Evolutionary conservation across 2,888 invertebrate genomes (phyloP).

Genomic region (Dryobotodes eremita): DNA sequence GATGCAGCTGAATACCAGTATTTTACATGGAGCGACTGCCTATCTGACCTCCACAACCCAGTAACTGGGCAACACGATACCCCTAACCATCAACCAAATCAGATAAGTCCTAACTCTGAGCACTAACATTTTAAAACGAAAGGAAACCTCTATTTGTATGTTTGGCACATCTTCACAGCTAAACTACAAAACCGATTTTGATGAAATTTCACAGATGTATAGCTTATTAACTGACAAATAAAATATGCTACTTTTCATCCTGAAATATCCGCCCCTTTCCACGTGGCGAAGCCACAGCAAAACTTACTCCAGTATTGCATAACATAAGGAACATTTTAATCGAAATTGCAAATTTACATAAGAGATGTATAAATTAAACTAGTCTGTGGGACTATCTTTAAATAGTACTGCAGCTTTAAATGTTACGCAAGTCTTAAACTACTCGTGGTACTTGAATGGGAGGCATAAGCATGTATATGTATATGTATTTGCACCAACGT

Average conservation of each 20-base stretch:
- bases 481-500: not conserved
- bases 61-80: too few relatives aligned
- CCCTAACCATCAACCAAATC: too few relatives aligned
- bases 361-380: not conserved
- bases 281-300: not conserved
- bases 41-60: too few relatives aligned
- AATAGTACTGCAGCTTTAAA: slow-evolving; percentile 27
- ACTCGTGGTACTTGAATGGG: slow-evolving; percentile 9
- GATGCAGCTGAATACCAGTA: too few relatives aligned
- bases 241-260: not conserved
- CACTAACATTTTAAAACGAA: too few relatives aligned
- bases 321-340: slow-evolving; percentile 14
- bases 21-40: too few relatives aligned
- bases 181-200: not conserved
- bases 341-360: slow-evolving; percentile 11
- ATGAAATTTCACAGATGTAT: not conserved
- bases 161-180: not conserved
- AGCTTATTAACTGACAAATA: not conserved
- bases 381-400: slow-evolving; percentile 6
- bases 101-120: too few relatives aligned
- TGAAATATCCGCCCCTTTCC: not conserved
- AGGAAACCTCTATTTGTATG: not conserved
- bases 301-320: slow-evolving; percentile 5
- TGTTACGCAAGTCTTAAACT: slow-evolving; percentile 33
- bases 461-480: not conserved